Percentiles rank a stretch among this genome's conserved stretches.
Evolutionary conservation across 2,113 vertebrate genomes (phyloP).

Genomic region (Takifugu bimaculatus): DNA sequence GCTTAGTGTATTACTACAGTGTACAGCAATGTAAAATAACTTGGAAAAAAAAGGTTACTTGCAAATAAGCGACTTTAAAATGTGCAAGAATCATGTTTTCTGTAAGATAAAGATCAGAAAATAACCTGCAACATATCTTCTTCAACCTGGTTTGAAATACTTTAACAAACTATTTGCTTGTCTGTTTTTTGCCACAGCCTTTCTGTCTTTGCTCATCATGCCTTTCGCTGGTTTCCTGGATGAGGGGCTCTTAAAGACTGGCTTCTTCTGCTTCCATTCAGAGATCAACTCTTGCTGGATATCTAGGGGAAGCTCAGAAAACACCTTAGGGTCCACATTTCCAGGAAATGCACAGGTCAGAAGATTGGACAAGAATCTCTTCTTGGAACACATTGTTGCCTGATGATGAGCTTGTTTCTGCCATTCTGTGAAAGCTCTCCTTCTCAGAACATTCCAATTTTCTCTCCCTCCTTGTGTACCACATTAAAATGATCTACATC

Average conservation of each 20-base stretch:
- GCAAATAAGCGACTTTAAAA: too few species aligned
- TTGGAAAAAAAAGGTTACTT: too few species aligned
- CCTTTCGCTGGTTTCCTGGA: conserved; percentile 49
- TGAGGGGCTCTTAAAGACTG: conserved; percentile 40
- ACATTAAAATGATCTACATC: conserved; percentile 1
- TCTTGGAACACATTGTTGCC: conserved; percentile 6
- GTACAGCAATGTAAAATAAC: too few species aligned
- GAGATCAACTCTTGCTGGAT: conserved; percentile 79
- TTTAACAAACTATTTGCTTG: conserved; percentile 74
- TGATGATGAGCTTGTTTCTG: neutral
- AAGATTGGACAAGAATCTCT: neutral
- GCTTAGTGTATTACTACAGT: too few species aligned
- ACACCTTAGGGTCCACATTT: conserved; percentile 78
- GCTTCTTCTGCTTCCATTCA: conserved; percentile 77
- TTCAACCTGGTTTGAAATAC: conserved; percentile 78
- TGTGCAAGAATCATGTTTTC: too few species aligned
- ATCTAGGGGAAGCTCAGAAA: conserved; percentile 81
- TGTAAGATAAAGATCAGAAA: neutral
- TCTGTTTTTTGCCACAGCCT: conserved; percentile 19
- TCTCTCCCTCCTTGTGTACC: neutral
- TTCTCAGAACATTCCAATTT: conserved; percentile 1
- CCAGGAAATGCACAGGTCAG: conserved; percentile 67
- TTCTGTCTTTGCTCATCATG: conserved; percentile 54
- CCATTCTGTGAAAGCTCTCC: neutral
- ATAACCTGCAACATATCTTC: neutral